These are phyloP conservation scores for Engystomops pustulosus DNA, from an alignment of 2,113 vertebrate genomes.

Conservation along the genomic window DNA sequence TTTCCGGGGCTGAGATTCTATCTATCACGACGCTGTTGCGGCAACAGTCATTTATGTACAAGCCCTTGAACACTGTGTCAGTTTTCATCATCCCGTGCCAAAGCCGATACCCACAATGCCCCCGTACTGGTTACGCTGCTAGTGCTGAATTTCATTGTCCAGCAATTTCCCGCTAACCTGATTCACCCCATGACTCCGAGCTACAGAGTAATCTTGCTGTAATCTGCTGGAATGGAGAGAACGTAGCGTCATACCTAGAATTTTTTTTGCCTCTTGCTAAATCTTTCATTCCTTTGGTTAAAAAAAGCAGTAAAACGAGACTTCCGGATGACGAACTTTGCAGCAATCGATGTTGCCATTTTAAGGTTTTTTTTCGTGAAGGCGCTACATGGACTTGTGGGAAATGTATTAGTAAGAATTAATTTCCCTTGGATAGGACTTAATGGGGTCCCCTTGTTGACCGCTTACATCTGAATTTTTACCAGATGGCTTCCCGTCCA, in stretches of 20 bases:
- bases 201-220: constrained; percentile 48
- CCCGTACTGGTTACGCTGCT: constrained; percentile 26
- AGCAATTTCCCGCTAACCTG: constrained; percentile 60
- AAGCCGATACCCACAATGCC: background rate
- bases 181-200: constrained; percentile 28
- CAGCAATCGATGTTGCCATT: background rate
- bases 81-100: constrained; percentile 35
- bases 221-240: constrained; percentile 27
- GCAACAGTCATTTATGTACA: constrained; percentile 33
- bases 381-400: background rate
- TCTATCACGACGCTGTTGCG: background rate
- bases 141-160: constrained; percentile 47
- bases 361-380: background rate
- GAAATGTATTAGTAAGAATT: background rate
- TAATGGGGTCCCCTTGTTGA: background rate
- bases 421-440: background rate
- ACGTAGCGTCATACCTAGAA: background rate
- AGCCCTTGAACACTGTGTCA: constrained; percentile 31
- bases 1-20: constrained; percentile 7
- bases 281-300: background rate
- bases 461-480: background rate
- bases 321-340: background rate
- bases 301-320: background rate
- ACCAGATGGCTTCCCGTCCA: background rate
- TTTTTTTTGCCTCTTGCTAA: background rate